Conservation (phyloP, 2,797 vertebrate genomes). For the Hemibagrus guttatus region DNA sequence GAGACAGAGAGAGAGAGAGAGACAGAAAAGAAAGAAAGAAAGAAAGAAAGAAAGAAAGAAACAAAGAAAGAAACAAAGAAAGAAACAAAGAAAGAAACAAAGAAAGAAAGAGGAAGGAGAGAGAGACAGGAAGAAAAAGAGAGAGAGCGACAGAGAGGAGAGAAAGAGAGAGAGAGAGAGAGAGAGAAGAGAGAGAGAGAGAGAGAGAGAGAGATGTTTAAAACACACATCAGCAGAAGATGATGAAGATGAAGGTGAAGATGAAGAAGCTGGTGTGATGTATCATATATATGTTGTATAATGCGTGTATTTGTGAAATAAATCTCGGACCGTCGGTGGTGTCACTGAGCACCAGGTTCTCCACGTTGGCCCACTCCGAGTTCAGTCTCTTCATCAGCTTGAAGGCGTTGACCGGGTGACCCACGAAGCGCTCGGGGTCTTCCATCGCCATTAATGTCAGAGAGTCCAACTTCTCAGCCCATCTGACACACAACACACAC, state of each 20-base stretch:
- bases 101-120: no score
- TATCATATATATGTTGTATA: background rate
- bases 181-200: background rate
- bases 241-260: background rate
- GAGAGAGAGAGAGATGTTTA: background rate
- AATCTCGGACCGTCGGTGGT: conserved; percentile 86
- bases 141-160: no score
- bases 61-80: no score
- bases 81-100: no score
- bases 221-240: background rate
- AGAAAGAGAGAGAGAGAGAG: background rate
- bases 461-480: conserved; percentile 91
- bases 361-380: conserved; percentile 92
- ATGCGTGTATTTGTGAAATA: background rate
- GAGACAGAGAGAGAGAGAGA: no score
- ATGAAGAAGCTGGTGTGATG: no score
- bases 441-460: conserved; percentile 84
- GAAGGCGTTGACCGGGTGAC: conserved; percentile 97
- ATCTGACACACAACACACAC: conserved; percentile 70
- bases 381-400: conserved; percentile 97
- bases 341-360: conserved; percentile 92
- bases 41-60: no score
- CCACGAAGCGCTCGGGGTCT: conserved; percentile 94
- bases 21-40: no score
- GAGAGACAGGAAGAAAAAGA: background rate